Conservation (phyloP, 1,140 invertebrate species). For the Drosophila subpulchrella region DNA sequence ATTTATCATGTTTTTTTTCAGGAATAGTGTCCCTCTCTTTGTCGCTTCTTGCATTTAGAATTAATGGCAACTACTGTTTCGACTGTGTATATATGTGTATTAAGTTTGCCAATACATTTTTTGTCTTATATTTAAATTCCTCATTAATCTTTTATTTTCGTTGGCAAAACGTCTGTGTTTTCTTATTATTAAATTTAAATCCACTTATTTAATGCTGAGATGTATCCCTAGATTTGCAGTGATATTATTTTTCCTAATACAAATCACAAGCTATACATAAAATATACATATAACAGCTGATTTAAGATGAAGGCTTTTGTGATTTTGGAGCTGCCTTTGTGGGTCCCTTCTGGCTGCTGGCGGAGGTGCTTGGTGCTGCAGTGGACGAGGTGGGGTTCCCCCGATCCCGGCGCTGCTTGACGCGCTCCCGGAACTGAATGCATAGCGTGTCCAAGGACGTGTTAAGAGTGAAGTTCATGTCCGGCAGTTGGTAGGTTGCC, state of each 20-base stretch:
- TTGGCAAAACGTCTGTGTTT: no score
- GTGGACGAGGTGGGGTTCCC: not conserved
- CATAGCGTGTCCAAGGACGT: conserved; percentile 21
- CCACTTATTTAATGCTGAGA: no score
- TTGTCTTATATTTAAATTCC: no score
- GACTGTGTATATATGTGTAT: no score
- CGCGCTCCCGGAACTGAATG: conserved; percentile 48
- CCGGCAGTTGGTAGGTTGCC: conserved; percentile 65
- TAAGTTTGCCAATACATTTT: no score
- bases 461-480: conserved; percentile 64
- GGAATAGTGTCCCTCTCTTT: not conserved
- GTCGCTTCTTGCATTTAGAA: no score
- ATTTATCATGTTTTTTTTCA: not conserved
- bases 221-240: not conserved
- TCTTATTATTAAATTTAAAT: no score
- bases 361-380: not conserved
- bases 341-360: conserved; percentile 1
- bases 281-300: not conserved
- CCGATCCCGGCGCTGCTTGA: conserved; percentile 34
- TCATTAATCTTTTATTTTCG: no score
- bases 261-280: not conserved
- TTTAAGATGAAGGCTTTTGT: not conserved
- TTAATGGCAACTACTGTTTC: no score
- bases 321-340: conserved; percentile 12
- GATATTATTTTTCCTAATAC: not conserved